Conservation (phyloP, 2,113 vertebrate species). For the Daboia siamensis region DNA sequence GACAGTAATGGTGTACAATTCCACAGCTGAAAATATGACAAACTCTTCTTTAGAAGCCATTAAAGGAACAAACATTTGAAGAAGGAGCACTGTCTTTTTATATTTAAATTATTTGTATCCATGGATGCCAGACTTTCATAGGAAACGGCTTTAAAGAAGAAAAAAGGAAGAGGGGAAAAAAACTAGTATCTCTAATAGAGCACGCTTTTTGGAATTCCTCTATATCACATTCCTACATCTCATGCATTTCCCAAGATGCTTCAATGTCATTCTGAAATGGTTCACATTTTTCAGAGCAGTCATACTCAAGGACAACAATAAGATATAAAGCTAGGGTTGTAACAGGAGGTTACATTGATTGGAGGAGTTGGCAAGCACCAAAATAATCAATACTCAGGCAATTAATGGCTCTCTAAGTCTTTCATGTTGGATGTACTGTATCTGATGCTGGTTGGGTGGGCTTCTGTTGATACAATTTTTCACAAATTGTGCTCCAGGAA, state of each 20-base stretch:
- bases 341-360: slow-evolving; percentile 27
- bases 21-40: slow-evolving; percentile 3
- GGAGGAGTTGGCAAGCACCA: slow-evolving; percentile 13
- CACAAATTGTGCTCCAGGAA: slow-evolving; percentile 36
- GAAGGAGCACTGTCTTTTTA: not conserved
- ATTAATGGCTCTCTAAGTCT: slow-evolving; percentile 24
- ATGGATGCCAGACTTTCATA: slow-evolving; percentile 41
- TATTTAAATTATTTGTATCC: slow-evolving; percentile 29
- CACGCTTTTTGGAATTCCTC: slow-evolving; percentile 18
- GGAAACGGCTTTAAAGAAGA: slow-evolving; percentile 34
- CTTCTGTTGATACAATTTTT: slow-evolving; percentile 11
- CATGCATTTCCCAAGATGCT: slow-evolving; percentile 29
- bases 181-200: slow-evolving; percentile 6
- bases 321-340: slow-evolving; percentile 12
- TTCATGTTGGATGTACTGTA: not conserved
- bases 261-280: slow-evolving; percentile 19
- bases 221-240: not conserved
- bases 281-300: slow-evolving; percentile 36
- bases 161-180: slow-evolving; percentile 39
- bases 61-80: slow-evolving; percentile 11
- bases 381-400: slow-evolving; percentile 43
- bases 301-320: slow-evolving; percentile 4
- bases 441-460: slow-evolving; percentile 24
- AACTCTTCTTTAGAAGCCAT: not conserved
- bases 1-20: not conserved